phyloP scores from a whole-genome alignment of 2,888 invertebrate genomes.

The Chloroclystis v-ata region DNA sequence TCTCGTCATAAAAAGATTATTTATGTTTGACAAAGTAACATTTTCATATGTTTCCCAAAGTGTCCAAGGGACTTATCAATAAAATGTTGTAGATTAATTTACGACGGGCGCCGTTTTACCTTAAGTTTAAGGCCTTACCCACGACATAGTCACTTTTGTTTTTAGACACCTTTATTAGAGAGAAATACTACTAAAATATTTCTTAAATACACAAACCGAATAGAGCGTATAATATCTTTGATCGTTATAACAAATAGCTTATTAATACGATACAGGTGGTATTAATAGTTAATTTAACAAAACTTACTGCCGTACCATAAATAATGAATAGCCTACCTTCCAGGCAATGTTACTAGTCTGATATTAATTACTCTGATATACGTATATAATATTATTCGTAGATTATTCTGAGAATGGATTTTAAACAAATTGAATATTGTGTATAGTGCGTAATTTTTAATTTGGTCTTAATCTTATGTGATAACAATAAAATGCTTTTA shows the following conservation, averaged over 20 bases:
- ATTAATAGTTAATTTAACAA: constrained; percentile 2
- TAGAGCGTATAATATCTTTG: no score
- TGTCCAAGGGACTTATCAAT: constrained; percentile 68
- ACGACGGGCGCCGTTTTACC: constrained; percentile 62
- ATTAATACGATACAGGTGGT: not conserved
- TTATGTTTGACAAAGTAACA: constrained; percentile 76
- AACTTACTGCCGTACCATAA: constrained; percentile 2
- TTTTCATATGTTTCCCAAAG: constrained; percentile 74
- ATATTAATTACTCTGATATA: constrained; percentile 11
- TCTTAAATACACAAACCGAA: no score
- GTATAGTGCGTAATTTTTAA: no score
- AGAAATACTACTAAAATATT: not conserved
- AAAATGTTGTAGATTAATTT: constrained; percentile 70
- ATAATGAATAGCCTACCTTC: constrained; percentile 6
- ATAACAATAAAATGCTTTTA: no score
- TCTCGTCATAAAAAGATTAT: constrained; percentile 78
- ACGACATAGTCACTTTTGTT: constrained; percentile 37
- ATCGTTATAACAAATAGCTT: not conserved
- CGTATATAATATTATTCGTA: no score
- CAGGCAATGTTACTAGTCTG: not conserved
- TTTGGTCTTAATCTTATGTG: no score
- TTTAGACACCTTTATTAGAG: constrained; percentile 29
- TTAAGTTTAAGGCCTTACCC: constrained; percentile 43
- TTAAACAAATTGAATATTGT: no score
- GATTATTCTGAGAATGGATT: no score